Evolutionary conservation across 1,140 invertebrate species (phyloP).

Genomic region (Drosophila truncata): DNA sequence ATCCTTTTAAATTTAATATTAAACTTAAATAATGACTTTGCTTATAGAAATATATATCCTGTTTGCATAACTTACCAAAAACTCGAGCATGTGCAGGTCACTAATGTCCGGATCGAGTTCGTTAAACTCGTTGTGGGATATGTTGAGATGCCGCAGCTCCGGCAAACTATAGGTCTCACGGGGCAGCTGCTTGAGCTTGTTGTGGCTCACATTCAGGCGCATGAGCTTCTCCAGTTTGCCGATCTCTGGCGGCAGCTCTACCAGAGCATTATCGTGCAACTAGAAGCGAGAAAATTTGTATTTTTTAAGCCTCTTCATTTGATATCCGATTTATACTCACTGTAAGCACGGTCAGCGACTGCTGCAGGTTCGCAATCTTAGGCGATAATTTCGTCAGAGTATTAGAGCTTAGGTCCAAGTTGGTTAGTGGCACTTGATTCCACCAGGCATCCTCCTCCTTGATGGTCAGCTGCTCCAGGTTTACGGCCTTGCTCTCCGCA

Average conservation of each 20-base stretch:
- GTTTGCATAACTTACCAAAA: conserved; percentile 86
- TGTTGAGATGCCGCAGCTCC: conserved; percentile 89
- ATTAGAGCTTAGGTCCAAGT: conserved; percentile 93
- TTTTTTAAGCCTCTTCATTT: fast-evolving
- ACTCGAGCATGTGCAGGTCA: conserved; percentile 91
- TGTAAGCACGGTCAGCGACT: conserved; percentile 90
- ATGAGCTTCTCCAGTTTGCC: conserved; percentile 90
- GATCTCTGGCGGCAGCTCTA: conserved; percentile 90
- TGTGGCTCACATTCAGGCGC: conserved; percentile 92
- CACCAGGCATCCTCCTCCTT: conserved; percentile 92
- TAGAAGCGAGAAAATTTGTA: conserved; percentile 62
- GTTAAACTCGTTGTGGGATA: conserved; percentile 90
- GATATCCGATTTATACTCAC: conserved; percentile 85
- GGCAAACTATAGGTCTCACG: conserved; percentile 88
- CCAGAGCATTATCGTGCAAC: conserved; percentile 93
- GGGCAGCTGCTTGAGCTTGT: conserved; percentile 89
- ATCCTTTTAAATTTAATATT: background rate
- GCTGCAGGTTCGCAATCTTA: conserved; percentile 89
- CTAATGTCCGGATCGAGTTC: conserved; percentile 88
- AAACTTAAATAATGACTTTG: background rate
- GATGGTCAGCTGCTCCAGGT: conserved; percentile 87
- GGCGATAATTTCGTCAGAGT: conserved; percentile 88
- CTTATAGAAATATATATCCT: background rate
- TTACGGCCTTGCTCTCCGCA: conserved; percentile 88
- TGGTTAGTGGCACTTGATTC: conserved; percentile 92